Conservation (phyloP, 2,797 vertebrate species). For the Premnoplex brunnescens region DNA sequence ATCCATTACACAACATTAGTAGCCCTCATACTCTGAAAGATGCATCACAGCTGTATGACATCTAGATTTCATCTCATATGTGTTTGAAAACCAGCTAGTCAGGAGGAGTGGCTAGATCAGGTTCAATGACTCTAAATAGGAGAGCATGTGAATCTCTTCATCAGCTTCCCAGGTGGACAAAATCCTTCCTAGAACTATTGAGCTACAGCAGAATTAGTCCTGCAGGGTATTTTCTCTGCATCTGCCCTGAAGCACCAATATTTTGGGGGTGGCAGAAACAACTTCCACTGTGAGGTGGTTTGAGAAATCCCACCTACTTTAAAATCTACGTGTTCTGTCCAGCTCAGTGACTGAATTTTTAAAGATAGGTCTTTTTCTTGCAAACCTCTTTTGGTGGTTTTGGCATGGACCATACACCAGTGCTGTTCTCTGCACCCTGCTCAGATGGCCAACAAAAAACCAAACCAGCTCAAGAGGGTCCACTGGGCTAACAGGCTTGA, state of each 20-base stretch:
- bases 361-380: background rate
- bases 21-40: background rate
- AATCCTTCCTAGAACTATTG: background rate
- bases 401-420: background rate
- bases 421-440: background rate
- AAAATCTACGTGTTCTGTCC: background rate
- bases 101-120: background rate
- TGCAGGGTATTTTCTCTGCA: background rate
- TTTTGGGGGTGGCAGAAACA: background rate
- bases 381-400: background rate
- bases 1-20: background rate
- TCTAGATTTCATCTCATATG: background rate
- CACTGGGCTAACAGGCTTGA: background rate
- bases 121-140: background rate
- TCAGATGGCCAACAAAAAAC: background rate
- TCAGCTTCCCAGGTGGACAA: background rate
- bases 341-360: background rate
- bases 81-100: background rate
- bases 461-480: background rate
- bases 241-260: background rate
- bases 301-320: background rate
- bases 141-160: background rate
- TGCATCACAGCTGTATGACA: background rate
- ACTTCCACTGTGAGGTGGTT: background rate
- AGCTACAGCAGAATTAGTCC: background rate